Percentiles rank a stretch among this genome's conserved stretches.
phyloP scores from a whole-genome alignment of 2,888 invertebrate genomes.

The Onchidella celtica region DNA sequence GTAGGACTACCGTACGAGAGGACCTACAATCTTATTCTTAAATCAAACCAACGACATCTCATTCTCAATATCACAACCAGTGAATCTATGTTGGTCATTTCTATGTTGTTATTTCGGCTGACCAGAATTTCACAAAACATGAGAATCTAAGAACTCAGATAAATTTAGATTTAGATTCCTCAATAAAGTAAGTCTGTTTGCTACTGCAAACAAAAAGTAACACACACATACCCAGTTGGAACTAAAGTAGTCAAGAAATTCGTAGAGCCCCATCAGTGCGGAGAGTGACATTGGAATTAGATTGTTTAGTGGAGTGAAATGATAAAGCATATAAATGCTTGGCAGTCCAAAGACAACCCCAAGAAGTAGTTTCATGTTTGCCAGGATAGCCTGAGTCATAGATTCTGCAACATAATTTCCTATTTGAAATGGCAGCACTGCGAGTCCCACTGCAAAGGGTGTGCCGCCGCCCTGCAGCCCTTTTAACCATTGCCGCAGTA shows the following conservation, averaged over 20 bases:
- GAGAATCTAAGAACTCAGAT: no score
- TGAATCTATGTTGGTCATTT: no score
- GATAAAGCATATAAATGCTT: conserved; percentile 85
- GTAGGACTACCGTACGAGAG: no score
- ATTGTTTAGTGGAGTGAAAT: conserved; percentile 84
- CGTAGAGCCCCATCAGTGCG: conserved; percentile 69
- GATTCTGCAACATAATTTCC: conserved; percentile 88
- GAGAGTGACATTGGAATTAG: conserved; percentile 63
- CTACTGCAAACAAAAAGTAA: no score
- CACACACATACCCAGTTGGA: conserved; percentile 78
- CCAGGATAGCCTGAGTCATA: conserved; percentile 86
- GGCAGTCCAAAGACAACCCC: conserved; percentile 80
- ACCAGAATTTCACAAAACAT: no score
- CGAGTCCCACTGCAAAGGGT: conserved; percentile 81
- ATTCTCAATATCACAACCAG: no score
- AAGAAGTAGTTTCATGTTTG: conserved; percentile 85
- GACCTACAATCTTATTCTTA: no score
- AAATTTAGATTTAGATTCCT: no score
- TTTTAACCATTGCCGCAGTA: conserved; percentile 88
- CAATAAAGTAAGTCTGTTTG: no score
- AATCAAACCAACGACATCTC: no score
- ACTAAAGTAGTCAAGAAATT: conserved; percentile 76
- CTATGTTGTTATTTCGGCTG: no score
- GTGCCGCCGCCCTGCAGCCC: conserved; percentile 76
- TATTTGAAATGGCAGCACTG: conserved; percentile 86